phyloP scores from a whole-genome alignment of 1,140 invertebrate species.

The Achatina immaculata region DNA sequence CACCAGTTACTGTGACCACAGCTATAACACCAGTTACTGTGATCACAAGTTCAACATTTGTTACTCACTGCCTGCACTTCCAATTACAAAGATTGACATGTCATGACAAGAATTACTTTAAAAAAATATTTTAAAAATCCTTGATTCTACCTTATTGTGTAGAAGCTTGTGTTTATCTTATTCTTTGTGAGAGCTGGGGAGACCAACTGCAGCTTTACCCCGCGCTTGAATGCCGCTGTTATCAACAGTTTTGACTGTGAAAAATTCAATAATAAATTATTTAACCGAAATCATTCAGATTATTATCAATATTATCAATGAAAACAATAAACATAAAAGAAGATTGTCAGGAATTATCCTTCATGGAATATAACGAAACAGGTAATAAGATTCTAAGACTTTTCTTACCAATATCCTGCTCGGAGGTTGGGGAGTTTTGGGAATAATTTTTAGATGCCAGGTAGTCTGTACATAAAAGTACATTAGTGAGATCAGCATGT shows the following conservation, averaged over 20 bases:
- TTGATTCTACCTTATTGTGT: constrained; percentile 3
- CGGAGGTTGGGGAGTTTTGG: too few species aligned
- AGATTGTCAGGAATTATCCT: not conserved
- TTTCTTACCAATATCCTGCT: not conserved
- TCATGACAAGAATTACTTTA: not conserved
- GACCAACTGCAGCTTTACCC: constrained; percentile 6
- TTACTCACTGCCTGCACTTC: too few species aligned
- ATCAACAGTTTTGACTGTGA: constrained; percentile 3
- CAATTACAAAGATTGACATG: too few species aligned
- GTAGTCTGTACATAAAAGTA: too few species aligned
- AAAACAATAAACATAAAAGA: not conserved
- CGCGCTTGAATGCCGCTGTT: constrained; percentile 15
- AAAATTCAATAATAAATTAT: not conserved
- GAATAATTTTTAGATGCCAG: too few species aligned
- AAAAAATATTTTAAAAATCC: not conserved
- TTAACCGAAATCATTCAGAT: not conserved
- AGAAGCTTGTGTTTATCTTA: constrained; percentile 20
- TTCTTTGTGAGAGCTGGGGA: not conserved
- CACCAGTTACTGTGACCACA: too few species aligned
- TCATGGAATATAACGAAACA: not conserved
- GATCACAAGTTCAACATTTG: too few species aligned
- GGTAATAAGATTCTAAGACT: not conserved
- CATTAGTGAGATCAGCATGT: too few species aligned
- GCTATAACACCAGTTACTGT: too few species aligned
- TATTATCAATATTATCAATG: not conserved